A percentile compares a stretch with the other conserved stretches of the same genome.
Conservation (phyloP, 2,113 vertebrate genomes). For the Orthonyx spaldingii region DNA sequence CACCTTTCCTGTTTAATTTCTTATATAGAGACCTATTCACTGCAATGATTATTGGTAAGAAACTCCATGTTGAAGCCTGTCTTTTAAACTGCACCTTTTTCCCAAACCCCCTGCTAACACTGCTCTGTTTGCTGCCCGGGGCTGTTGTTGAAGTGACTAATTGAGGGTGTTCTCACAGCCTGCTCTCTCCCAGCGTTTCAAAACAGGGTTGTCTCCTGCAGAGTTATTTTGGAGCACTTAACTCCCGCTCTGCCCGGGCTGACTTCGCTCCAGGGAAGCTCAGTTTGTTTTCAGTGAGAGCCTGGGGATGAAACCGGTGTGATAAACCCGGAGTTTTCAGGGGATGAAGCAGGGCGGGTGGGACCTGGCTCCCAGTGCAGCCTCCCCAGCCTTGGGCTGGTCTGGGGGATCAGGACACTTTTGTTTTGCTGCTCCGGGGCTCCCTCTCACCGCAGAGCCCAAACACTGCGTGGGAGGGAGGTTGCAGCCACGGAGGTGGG, state of each 20-base stretch:
- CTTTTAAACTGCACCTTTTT: conserved; percentile 56
- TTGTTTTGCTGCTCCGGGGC: background rate
- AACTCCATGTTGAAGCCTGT: conserved; percentile 70
- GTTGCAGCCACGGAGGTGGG: background rate
- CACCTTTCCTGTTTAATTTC: conserved; percentile 85
- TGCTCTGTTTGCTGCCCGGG: background rate
- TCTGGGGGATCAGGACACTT: background rate
- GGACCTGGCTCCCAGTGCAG: background rate
- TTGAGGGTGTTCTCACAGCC: background rate
- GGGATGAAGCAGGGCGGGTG: background rate
- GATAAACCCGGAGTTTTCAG: background rate
- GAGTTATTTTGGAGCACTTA: background rate
- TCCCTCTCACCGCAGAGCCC: background rate
- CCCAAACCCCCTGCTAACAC: background rate
- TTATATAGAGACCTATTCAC: conserved; percentile 96
- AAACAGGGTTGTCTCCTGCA: background rate
- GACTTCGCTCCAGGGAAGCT: background rate
- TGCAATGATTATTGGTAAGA: conserved; percentile 94
- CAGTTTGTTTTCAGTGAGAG: background rate
- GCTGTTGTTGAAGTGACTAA: background rate
- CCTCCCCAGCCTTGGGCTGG: background rate
- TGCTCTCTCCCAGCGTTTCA: background rate
- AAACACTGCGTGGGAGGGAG: background rate
- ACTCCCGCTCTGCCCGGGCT: background rate
- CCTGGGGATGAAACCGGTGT: background rate